phyloP scores from a whole-genome alignment of 2,113 vertebrate genomes.

The Poeciliopsis occidentalis region DNA sequence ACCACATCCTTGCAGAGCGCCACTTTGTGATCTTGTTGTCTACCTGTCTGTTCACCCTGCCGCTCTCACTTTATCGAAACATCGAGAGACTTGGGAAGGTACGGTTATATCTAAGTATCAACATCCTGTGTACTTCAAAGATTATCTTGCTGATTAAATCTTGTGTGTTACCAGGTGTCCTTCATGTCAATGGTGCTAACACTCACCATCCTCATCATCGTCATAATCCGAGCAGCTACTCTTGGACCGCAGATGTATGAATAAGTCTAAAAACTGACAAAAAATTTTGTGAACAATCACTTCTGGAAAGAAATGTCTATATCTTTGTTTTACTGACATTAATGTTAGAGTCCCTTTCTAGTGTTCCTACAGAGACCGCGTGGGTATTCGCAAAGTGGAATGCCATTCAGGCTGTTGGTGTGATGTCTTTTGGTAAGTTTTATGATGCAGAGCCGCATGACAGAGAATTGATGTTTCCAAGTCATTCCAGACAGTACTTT shows the following conservation, averaged over 20 bases:
- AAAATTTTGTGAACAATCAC: neutral
- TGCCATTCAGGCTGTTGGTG: constrained; percentile 88
- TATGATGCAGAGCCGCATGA: constrained; percentile 2
- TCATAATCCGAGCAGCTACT: constrained; percentile 84
- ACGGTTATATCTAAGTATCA: constrained; percentile 24
- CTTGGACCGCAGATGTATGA: constrained; percentile 85
- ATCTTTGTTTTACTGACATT: constrained; percentile 15
- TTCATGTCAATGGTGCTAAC: constrained; percentile 90
- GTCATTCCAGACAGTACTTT: neutral
- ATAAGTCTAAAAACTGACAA: neutral
- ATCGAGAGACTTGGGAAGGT: constrained; percentile 94
- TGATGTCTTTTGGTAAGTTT: constrained; percentile 96
- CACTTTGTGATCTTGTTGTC: constrained; percentile 88
- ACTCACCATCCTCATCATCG: constrained; percentile 83
- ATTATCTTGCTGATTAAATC: constrained; percentile 12
- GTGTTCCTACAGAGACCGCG: constrained; percentile 85
- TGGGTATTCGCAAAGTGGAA: constrained; percentile 92
- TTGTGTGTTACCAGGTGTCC: constrained; percentile 84
- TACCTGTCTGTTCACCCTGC: constrained; percentile 86
- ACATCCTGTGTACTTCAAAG: neutral
- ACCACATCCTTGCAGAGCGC: constrained; percentile 83
- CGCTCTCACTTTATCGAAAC: constrained; percentile 89
- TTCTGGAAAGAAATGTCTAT: neutral
- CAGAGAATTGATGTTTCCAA: constrained; percentile 2
- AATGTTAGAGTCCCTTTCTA: constrained; percentile 52